These are phyloP conservation scores for Sinopyrophorus schimmeli DNA, from an alignment of 2,888 invertebrate species.

Conservation along the genomic window DNA sequence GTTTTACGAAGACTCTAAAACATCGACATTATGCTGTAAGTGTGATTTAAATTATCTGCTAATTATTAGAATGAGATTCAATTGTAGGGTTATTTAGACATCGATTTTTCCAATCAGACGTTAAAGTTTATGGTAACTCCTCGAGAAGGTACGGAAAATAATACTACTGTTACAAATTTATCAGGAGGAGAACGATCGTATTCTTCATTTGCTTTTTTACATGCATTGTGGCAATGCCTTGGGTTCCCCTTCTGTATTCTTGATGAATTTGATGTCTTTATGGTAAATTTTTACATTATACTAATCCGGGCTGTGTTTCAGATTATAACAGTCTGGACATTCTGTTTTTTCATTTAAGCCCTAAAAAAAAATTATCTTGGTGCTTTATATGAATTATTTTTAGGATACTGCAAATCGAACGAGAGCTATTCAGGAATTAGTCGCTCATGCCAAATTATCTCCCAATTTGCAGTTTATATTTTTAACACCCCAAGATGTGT, in stretches of 20 bases:
- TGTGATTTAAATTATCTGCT: too few species aligned
- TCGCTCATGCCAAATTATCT: conserved; percentile 72
- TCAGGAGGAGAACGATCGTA: conserved; percentile 97
- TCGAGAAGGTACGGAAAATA: conserved; percentile 57
- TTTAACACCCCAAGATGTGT: conserved; percentile 83
- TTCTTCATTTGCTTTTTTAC: conserved; percentile 91
- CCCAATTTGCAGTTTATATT: conserved; percentile 81
- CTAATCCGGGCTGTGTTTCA: background rate
- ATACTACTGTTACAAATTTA: conserved; percentile 67
- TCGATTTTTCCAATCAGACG: conserved; percentile 57
- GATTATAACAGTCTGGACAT: background rate
- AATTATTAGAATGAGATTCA: too few species aligned
- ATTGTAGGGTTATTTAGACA: conserved; percentile 61
- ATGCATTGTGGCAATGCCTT: conserved; percentile 91
- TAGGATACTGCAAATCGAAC: conserved; percentile 85
- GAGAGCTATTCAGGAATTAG: conserved; percentile 75
- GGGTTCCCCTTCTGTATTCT: conserved; percentile 91
- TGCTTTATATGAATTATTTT: conserved; percentile 40
- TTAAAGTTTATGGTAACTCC: conserved; percentile 62
- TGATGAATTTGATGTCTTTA: conserved; percentile 97
- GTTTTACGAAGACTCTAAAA: conserved; percentile 61
- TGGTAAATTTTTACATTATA: conserved; percentile 67
- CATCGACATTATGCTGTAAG: conserved; percentile 63
- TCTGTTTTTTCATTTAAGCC: background rate
- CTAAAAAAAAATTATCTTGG: conserved; percentile 3